These are phyloP conservation scores for Sinosuthora webbiana DNA, from an alignment of 2,113 vertebrate genomes.

Conservation along the genomic window DNA sequence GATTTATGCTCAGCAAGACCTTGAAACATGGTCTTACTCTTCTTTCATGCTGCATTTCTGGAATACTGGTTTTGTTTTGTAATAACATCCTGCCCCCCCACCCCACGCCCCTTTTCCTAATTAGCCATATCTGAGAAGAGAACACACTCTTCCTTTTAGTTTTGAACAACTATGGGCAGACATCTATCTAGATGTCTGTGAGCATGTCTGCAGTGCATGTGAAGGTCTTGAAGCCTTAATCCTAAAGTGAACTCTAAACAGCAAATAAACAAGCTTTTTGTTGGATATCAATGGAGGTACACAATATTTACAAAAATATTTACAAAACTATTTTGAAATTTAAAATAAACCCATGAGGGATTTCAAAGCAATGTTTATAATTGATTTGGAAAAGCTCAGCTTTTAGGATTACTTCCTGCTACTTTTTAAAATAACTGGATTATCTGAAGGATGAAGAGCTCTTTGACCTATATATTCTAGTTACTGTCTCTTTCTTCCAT, in stretches of 20 bases:
- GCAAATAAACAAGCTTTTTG: not conserved
- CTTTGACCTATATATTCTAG: slow-evolving; percentile 49
- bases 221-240: not conserved
- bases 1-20: not conserved
- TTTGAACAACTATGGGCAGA: not conserved
- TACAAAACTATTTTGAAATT: not conserved
- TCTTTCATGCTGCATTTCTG: not conserved
- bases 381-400: slow-evolving; percentile 50
- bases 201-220: not conserved
- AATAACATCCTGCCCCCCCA: not conserved
- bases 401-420: slow-evolving; percentile 46
- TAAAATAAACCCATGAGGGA: not conserved
- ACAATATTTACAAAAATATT: not conserved
- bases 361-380: slow-evolving; percentile 39
- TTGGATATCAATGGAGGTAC: not conserved
- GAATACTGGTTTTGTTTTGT: not conserved
- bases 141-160: not conserved
- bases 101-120: not conserved
- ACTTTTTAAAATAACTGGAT: slow-evolving; percentile 42
- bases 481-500: not conserved
- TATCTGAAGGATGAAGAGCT: slow-evolving; percentile 40
- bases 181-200: not conserved
- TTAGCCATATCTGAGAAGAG: not conserved
- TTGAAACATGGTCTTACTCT: not conserved
- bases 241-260: not conserved